Percentiles rank a stretch among this genome's conserved stretches.
phyloP scores from a whole-genome alignment of 2,888 invertebrate genomes.

The Ophioninae sp. region DNA sequence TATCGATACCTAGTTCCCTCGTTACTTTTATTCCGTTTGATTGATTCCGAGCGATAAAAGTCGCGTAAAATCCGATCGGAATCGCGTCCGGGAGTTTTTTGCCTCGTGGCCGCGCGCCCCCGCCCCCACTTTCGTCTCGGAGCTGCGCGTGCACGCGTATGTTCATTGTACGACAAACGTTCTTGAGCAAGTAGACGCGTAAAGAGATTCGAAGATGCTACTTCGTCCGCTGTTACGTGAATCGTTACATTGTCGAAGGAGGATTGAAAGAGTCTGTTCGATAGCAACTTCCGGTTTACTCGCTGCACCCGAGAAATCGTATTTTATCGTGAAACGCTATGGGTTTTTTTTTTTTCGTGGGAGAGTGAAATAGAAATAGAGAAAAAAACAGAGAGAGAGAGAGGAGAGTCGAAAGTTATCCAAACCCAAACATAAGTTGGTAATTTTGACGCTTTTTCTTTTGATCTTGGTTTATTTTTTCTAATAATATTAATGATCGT shows the following conservation, averaged over 20 bases:
- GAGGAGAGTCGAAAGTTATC: not conserved
- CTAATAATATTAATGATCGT: not conserved
- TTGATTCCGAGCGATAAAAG: conserved; percentile 74
- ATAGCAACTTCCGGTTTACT: conserved; percentile 58
- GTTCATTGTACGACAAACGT: conserved; percentile 11
- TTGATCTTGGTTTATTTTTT: not conserved
- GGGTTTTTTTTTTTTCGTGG: not conserved
- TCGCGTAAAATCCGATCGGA: conserved; percentile 68
- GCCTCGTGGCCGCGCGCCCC: no score
- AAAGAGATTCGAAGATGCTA: conserved; percentile 56
- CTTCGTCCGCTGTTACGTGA: conserved; percentile 32
- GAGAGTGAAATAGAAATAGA: not conserved
- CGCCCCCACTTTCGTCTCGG: conserved; percentile 4
- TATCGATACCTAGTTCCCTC: conserved; percentile 56
- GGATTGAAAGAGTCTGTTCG: conserved; percentile 39
- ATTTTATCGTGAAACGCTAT: conserved; percentile 29
- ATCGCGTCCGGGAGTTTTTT: conserved; percentile 61
- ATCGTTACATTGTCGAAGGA: conserved; percentile 57
- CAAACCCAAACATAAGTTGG: conserved; percentile 65
- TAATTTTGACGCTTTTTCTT: conserved; percentile 53
- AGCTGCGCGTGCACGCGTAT: conserved; percentile 1
- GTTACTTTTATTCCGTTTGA: conserved; percentile 74
- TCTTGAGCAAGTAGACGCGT: conserved; percentile 26
- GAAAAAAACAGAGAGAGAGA: not conserved
- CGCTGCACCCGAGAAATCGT: conserved; percentile 27